Evolutionary conservation across 1,140 invertebrate genomes (phyloP), one percentile per base, ranked within the genome.

Genomic region (Stegodyphus mimosarum): DNA sequence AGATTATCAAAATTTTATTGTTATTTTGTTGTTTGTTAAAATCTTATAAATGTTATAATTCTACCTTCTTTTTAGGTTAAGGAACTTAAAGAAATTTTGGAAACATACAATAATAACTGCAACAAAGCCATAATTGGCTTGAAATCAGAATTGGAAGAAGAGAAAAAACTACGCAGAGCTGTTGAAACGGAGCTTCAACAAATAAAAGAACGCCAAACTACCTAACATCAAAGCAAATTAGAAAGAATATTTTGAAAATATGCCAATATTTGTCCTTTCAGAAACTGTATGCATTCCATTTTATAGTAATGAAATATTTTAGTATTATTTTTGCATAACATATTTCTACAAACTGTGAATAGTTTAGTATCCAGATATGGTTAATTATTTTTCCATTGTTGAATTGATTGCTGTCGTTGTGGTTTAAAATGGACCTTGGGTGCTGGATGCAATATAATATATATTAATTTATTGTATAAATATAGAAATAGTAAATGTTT

Each of bases 271-370:
- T 75, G 72, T 84, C 66, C 64, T 67, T 67, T n/a, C 9, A 67
- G 15, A 60, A n/a, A 17, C 2, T 13, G n/a, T 18, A n/a, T 67
- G 17, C 64, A 67, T 67, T 67, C 60, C 81, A 60, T 74, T 75
- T 76, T 75, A 84, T 84, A 84, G 72, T 84, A 66, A 75, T 84
- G 51, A 84, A 53, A 84, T 84, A 84, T 84, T 84, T 74, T 83
- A 83, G 80, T 74, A 76, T 84, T 84, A 84, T 84, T 84, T 84
- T 84, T 84, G 73, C 81, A 84, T 84, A 84, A 84, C n/a, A 48
- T 53, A 83, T 73, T 80, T 71, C 53, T 71, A 71, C 76, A 78
- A 50, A 64, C 17, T 83, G 79, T 83, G 80, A 74, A 83, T 83
- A 83, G 52, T 83, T 66, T 7, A 49, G 33, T 81, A 52, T 17